Evolutionary conservation across 2,888 invertebrate species (phyloP), one percentile per base, ranked within the genome.

Genomic region (Papilio protenor): DNA sequence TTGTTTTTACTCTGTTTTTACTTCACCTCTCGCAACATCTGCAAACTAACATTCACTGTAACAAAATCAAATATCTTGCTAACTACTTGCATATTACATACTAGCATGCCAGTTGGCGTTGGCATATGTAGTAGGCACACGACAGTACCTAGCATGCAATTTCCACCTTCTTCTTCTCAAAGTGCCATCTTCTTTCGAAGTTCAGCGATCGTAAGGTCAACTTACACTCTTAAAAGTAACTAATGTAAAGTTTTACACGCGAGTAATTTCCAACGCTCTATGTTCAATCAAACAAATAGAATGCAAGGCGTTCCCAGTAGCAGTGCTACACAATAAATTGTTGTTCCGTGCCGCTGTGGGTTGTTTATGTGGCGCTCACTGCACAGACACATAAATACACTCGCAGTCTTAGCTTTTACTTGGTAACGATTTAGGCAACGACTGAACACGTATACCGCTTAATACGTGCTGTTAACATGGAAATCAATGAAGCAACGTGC

Each of bases 311-410:
- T 69, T 57, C 40, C 70, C 70, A 49, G 27, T 59, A 47, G 47
- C 73, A 75, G 77, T 66, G 70, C 59, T 71, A 27, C 27, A 57
- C 49, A 88, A 89, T 89, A 90, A 89, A 90, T 90, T 86, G 89
- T 84, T 82, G 88, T 89, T 89, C 85, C 89, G 83, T 85, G 81
- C 87, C 87, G 88, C 86, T 88, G 87, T 81, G 83, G 83, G 85
- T 90, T 90, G 90, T 89, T 91, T 89, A 91, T 88, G 88, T 83
- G 78, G 80, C 82, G 84, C 82, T 83, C 84, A 83, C 84, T 83
- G 77, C 89, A 85, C 88, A 91, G 91, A 91, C 91, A 84, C 90
- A 91, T 92, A 91, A 92, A 91, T 91, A 91, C 87, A 80, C 84
- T 83, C 82, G 64, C 59, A 75, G 80, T 80, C 82, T 81, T 81